A percentile compares a stretch with the other conserved stretches of the same genome.
phyloP scores from a whole-genome alignment of 2,888 invertebrate species.

The Epinotia demarniana region DNA sequence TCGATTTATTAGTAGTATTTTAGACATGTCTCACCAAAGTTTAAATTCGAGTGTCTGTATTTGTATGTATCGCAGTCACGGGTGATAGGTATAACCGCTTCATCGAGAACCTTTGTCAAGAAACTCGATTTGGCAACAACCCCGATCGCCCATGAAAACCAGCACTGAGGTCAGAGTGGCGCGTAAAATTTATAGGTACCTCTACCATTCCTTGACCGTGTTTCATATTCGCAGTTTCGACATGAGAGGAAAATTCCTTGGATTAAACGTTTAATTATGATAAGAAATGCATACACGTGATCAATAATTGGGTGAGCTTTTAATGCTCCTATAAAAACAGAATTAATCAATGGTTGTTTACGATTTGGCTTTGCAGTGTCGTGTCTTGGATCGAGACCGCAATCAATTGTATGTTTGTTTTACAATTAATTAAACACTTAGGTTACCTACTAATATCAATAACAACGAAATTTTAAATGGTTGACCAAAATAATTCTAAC shows the following conservation, averaged over 20 bases:
- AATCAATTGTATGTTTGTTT: background rate
- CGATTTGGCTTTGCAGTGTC: background rate
- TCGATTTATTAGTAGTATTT: too few relatives aligned
- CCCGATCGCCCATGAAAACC: conserved; percentile 25
- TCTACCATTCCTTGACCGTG: conserved; percentile 37
- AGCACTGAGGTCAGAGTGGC: conserved; percentile 26
- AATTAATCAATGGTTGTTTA: background rate
- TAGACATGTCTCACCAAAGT: too few relatives aligned
- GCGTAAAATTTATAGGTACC: conserved; percentile 36
- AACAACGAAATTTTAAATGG: too few relatives aligned
- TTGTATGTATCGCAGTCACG: background rate
- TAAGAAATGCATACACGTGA: conserved; percentile 1
- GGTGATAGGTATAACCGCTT: conserved; percentile 1
- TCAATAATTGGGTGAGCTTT: conserved; percentile 1
- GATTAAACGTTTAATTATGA: conserved; percentile 23
- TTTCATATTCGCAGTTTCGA: conserved; percentile 39
- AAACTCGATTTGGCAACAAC: conserved; percentile 12
- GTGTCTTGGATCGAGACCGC: background rate
- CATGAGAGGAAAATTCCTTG: conserved; percentile 34
- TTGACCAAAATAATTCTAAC: too few relatives aligned
- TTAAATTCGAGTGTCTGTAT: too few relatives aligned
- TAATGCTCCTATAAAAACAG: conserved; percentile 4
- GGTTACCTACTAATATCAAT: too few relatives aligned
- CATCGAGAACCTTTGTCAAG: conserved; percentile 7
- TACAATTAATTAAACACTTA: too few relatives aligned